Evolutionary conservation across 30 jellyfish, hydroid and myxozoan genomes (phyloP), one percentile per base, ranked within the genome.

Genomic region (Nemopilema nomurai): DNA sequence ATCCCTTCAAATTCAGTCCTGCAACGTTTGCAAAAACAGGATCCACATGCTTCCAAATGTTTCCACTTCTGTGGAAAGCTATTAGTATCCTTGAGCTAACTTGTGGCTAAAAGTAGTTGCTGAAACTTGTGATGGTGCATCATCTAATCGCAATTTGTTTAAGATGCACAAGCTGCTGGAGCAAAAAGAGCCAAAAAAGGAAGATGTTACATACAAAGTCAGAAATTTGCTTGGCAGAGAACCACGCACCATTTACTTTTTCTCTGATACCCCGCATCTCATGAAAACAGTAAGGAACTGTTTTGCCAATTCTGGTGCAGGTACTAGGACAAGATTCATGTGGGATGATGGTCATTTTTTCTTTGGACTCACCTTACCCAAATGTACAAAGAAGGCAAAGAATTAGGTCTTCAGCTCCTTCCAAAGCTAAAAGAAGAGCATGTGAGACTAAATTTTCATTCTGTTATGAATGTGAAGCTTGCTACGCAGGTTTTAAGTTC

Each of bases 61-160:
- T 91, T 69, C 87, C 97, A 21, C 32, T 90, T 30, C 79, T 90
- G 52, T 90, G 97, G 92, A 84, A 69, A 71, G 96, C 96, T 17
- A 66, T 83, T 4, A 49, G 90, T 51, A 82, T 89, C n/a, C 30
- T 52, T 8, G 95, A 89, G 67, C 51, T 73, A 69, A 30, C 68
- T 16, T 53, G 79, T 69, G 28, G 52, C 41, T 49, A 49, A 82
- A 82, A 66, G 95, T 71, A 18, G 52, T 89, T 62, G 97, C 97
- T 29, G 90, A 52, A 19, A 82, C 95, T 17, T 71, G 97, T 82
- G 94, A 89, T 81, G 90, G 97, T 13, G 97, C 94, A 23, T 89
- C 97, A 16, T 41, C 89, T 17, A 87, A 79, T 67, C 68, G 96
- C 30, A 79, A 52, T 4, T 26, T 87, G 23, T 87, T 66, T 57